Conservation (phyloP, 1,140 invertebrate species). For the Drosophila auraria region DNA sequence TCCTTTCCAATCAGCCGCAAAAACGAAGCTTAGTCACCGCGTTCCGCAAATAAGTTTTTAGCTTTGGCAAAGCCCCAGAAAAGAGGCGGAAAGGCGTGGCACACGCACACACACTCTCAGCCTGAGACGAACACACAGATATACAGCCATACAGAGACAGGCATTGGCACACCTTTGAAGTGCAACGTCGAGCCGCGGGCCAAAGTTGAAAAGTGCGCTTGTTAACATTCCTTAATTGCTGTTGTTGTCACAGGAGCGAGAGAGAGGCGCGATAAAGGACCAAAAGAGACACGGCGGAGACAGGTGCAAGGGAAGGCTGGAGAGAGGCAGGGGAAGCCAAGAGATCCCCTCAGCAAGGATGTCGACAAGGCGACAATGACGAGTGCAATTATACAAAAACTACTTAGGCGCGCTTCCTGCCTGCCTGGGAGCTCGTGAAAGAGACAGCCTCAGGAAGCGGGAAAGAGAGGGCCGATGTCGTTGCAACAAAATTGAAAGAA, state of each 20-base stretch:
- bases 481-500: slow-evolving; percentile 80
- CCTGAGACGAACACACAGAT: background rate
- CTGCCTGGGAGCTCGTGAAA: slow-evolving; percentile 11
- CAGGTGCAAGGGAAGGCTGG: background rate
- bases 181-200: slow-evolving; percentile 69
- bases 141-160: slow-evolving; percentile 1
- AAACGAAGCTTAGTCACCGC: slow-evolving; percentile 22
- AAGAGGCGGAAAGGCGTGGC: slow-evolving; percentile 35
- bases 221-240: slow-evolving; percentile 85
- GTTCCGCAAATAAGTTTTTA: slow-evolving; percentile 6
- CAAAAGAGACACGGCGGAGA: background rate
- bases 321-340: background rate
- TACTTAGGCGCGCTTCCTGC: slow-evolving; percentile 81
- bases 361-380: slow-evolving; percentile 76
- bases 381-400: slow-evolving; percentile 84
- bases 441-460: background rate
- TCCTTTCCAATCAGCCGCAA: slow-evolving; percentile 47
- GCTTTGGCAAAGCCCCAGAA: slow-evolving; percentile 16
- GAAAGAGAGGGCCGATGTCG: slow-evolving; percentile 13
- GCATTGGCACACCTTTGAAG: slow-evolving; percentile 72
- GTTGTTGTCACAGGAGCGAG: slow-evolving; percentile 63
- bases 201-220: slow-evolving; percentile 83
- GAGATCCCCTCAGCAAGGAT: slow-evolving; percentile 37
- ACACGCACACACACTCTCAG: slow-evolving; percentile 1
- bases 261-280: slow-evolving; percentile 5